Evolutionary conservation across 2,888 invertebrate genomes (phyloP).

Genomic region (Pterobdella sp.): DNA sequence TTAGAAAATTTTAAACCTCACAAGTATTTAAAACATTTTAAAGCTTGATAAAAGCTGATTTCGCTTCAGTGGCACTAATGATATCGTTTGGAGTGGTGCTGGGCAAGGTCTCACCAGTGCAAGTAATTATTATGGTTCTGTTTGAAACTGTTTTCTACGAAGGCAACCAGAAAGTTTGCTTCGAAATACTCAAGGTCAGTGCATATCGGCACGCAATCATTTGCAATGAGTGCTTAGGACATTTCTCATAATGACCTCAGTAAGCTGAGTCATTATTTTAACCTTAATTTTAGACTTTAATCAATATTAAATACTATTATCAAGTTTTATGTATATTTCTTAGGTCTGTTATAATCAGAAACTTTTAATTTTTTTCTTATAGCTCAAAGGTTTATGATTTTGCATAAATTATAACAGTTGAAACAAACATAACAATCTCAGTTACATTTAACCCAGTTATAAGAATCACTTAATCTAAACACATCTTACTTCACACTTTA

Average conservation of each 20-base stretch:
- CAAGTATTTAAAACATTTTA: not conserved
- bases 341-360: too few species aligned
- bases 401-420: not conserved
- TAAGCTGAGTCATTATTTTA: too few species aligned
- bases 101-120: constrained; percentile 48
- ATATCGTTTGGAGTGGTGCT: constrained; percentile 52
- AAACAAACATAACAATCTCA: too few species aligned
- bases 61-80: constrained; percentile 47
- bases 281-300: too few species aligned
- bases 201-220: not conserved
- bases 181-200: constrained; percentile 1
- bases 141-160: constrained; percentile 46
- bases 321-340: not conserved
- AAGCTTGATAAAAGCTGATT: constrained; percentile 49
- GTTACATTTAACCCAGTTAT: too few species aligned
- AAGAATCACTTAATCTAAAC: not conserved
- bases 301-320: not conserved
- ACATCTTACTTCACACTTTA: not conserved
- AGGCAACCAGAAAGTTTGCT: constrained; percentile 45
- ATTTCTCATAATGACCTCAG: too few species aligned
- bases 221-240: too few species aligned
- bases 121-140: constrained; percentile 49
- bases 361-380: not conserved
- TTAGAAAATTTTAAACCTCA: too few species aligned
- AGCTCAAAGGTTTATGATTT: not conserved